Evolutionary conservation across 2,888 invertebrate species (phyloP), one percentile per base, ranked within the genome.

Genomic region (Sphaerophoria taeniata): DNA sequence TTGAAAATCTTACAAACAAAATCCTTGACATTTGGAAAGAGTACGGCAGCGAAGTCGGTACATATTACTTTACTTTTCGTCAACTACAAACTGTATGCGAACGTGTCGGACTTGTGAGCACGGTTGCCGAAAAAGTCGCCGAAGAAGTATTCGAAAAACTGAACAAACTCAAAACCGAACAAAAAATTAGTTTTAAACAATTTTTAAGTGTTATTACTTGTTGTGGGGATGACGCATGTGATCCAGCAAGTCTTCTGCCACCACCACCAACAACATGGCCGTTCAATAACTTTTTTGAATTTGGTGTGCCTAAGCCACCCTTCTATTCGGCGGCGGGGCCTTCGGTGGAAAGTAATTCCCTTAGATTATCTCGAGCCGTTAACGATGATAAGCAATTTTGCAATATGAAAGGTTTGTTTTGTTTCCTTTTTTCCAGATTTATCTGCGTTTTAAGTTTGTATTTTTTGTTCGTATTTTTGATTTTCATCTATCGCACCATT

Each of bases 91-190:
- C 85, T 94, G 79, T 95, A 65, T 95, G 95, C 89, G 93, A 94
- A 89, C 94, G 94, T 83, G 94, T 95, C 81, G 95, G 95, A 74
- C 93, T 88, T 61, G 77, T 95, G 90, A 94, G 94, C 87, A 93
- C 93, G 87, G 93, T 95, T 90, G 94, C 95, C 16, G 93, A 94
- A 88, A 94, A 94, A 90, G 95, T 95, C 88, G 92, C 93, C 63
- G 89, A 94, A 87, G 94, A 95, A 89, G 92, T 96, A 63, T 95
- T 95, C 89, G 94, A 94, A 80, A 95, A 95, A 88, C 91, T 95
- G 58, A 94, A 94, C 88, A 91, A 93, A 61, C 94, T 95, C 89
- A 93, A 93, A 75, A 75, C 51, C 12, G 94, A 95, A 89, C 94
- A 94, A 31, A 93, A 93, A 87, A 95, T 95, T 77, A 94, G 94